These are phyloP conservation scores for Helogale parvula DNA, from an alignment of 2,113 vertebrate species.

Conservation along the genomic window DNA sequence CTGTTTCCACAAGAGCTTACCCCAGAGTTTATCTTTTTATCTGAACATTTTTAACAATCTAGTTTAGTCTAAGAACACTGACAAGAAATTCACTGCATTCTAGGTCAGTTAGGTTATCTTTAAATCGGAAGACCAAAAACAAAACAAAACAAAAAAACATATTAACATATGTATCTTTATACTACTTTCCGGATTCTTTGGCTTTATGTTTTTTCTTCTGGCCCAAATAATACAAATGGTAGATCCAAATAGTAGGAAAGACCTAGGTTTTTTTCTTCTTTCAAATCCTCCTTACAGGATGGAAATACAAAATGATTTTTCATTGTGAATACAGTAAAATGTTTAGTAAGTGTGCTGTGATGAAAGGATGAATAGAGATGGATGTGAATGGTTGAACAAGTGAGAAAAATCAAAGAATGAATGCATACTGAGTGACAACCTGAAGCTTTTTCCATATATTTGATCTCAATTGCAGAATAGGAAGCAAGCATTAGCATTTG, in stretches of 20 bases:
- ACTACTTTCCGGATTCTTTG: not conserved
- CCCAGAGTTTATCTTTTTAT: not conserved
- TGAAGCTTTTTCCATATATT: not conserved
- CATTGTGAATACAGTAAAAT: not conserved
- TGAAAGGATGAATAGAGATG: not conserved
- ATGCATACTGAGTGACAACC: not conserved
- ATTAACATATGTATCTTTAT: not conserved
- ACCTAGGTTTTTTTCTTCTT: not conserved
- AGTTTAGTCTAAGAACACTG: not conserved
- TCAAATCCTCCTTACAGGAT: not conserved
- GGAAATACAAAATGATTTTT: not conserved
- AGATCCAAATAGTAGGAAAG: not conserved
- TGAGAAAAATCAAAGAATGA: not conserved
- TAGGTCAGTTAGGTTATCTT: not conserved
- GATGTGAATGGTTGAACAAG: not conserved
- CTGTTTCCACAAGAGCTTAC: not conserved
- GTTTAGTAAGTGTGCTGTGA: not conserved
- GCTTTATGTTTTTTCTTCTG: constrained; percentile 18
- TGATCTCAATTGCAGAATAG: constrained; percentile 36
- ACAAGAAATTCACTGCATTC: not conserved
- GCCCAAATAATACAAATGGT: not conserved
- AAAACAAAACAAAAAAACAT: no score
- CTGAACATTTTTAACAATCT: not conserved
- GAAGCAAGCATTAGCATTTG: not conserved
- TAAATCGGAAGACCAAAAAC: not conserved